Conservation (phyloP, 2,797 vertebrate species). For the Phalanger gymnotis region DNA sequence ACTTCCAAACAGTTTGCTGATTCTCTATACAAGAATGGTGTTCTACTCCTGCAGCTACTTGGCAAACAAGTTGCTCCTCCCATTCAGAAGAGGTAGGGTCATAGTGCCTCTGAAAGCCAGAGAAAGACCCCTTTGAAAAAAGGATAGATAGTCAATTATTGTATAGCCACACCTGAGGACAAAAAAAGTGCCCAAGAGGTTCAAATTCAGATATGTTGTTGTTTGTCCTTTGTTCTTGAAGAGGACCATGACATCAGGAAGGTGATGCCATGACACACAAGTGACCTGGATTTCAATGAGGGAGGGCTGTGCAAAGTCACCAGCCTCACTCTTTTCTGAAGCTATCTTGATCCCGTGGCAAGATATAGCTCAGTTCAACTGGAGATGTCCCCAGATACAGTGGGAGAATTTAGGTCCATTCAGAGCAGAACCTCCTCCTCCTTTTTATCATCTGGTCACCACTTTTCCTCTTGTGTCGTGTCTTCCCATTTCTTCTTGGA, state of each 20-base stretch:
- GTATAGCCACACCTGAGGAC: not conserved
- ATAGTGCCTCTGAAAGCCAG: not conserved
- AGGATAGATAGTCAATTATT: not conserved
- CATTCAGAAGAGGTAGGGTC: not conserved
- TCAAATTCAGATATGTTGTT: not conserved
- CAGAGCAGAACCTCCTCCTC: not conserved
- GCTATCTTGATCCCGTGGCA: too few species aligned
- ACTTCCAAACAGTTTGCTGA: not conserved
- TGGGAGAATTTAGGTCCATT: not conserved
- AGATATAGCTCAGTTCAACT: too few species aligned
- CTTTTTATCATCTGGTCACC: not conserved
- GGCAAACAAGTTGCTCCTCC: not conserved
- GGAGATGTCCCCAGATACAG: too few species aligned
- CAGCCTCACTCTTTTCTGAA: too few species aligned
- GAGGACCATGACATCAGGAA: too few species aligned
- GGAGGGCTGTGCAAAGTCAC: too few species aligned
- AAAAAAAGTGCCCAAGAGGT: not conserved
- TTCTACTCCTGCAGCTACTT: not conserved
- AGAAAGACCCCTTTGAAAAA: not conserved
- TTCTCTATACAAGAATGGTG: not conserved
- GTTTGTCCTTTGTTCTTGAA: too few species aligned
- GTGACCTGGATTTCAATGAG: too few species aligned
- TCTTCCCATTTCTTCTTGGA: not conserved
- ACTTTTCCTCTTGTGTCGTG: not conserved
- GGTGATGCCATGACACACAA: too few species aligned